Evolutionary conservation across 2,797 vertebrate genomes (phyloP), one percentile per base, ranked within the genome.

Genomic region (Parambassis ranga): DNA sequence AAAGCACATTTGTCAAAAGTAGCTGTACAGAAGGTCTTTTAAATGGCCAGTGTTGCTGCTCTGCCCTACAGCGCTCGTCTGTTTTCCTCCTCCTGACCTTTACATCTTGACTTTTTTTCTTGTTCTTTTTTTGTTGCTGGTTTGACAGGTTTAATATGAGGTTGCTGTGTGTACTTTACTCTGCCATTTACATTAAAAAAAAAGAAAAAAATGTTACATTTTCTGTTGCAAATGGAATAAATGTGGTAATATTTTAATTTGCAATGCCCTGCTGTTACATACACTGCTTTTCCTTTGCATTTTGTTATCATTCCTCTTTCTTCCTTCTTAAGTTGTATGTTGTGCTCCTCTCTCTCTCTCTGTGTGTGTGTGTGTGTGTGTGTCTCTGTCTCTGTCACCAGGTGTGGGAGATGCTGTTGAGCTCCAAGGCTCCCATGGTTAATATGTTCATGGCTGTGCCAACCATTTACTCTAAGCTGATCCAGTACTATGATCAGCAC

Each of bases 371-470:
- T 41, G 22, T 60, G 14, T 10, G n/a, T 31, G 24, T 49, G 6
- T 27, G 24, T 39, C 23, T 43, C 22, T 41, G 22, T 60, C 14
- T 10, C n/a, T 31, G 24, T 49, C 2, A 50, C 14, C 41, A 98
- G 97, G 95, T 99, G 39, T 99, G 97, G 97, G 91, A 97, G 71
- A 90, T 92, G 80, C 77, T 87, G 73, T 2, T 90, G 89, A 77
- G 81, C 77, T 84, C 87, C 65, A 80, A 71, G 20, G 64, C 78
- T 36, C 94, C 93, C 0, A 51, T 78, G 33, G 71, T 98, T 50
- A 98, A 83, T 0, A 81, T 98, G 13, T 99, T 98, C 75, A 98
- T 98, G 97, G 96, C 96, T 0, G 96, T 98, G 69, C 96, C 97
- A 33, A 98, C 96, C 2, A 90, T 98, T 79, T 98, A 98, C 64